Base-by-base conservation (phyloP, 2,888 invertebrate species). In the Resseliella maxima region DNA sequence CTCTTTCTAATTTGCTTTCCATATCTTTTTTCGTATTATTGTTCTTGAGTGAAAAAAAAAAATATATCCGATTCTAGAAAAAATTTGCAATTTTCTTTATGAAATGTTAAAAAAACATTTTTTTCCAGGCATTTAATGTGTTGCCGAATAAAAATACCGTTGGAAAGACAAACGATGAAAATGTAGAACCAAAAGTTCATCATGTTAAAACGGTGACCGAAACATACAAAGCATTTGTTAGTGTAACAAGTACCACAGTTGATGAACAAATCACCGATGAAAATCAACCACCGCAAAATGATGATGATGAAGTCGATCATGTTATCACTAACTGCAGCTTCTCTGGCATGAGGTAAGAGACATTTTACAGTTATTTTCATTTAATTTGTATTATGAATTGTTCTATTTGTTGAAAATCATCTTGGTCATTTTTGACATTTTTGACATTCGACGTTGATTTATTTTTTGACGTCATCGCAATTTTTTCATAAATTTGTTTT, bases 121-220 rank as follows among this genome's bases (percentile, higher is more conserved):
- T n/a, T n/a, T n/a, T n/a, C n/a, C n/a, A 83, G 83, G 41, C 83
- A 41, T 83, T 83, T 31, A 83, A 83, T 41, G 83, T 83, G n/a
- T n/a, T 83, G 24, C 41, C n/a, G 12, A 8, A 1, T 5, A 83
- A 83, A 83, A 83, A 24, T 24, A 83, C 83, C n/a, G 41, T 41
- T 12, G 0, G n/a, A 8, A 83, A 83, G 15, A n/a, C 81, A 18
- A 83, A 83, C 41, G 41, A 83, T 31, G 83, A 83, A 41, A 83
- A 83, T 38, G 41, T 24, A 18, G 36, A n/a, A 24, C 83, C 83
- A 8, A 41, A n/a, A 38, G 83, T 83, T 15, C n/a, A 38, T n/a
- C n/a, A 38, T 36, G 24, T 83, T 2, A 83, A 83, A 83, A 38
- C 83, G 24, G 41, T 38, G 6, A 41, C 41, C 6, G 83, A 83